These are phyloP conservation scores for Rhinoptilus africanus DNA, from an alignment of 2,113 vertebrate species.

Conservation along the genomic window DNA sequence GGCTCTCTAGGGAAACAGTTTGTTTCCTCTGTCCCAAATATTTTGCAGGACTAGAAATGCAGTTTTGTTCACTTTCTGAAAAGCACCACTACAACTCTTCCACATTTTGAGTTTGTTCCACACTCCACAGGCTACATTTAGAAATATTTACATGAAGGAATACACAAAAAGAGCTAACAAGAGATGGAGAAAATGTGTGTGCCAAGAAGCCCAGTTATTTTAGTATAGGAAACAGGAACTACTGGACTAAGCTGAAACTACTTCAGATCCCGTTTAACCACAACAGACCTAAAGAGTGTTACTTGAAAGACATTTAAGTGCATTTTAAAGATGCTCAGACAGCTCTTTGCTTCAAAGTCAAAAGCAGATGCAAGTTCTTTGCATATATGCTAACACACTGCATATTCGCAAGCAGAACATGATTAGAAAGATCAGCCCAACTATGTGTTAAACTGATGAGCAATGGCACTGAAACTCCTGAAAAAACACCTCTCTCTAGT, in stretches of 20 bases:
- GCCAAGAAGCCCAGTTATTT: conserved; percentile 18
- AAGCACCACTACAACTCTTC: neutral
- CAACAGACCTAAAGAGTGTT: neutral
- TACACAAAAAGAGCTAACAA: conserved; percentile 15
- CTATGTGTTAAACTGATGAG: neutral
- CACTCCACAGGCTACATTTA: rapidly evolving
- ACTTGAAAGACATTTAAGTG: neutral
- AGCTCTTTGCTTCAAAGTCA: neutral
- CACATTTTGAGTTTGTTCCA: neutral
- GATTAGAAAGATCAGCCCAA: neutral
- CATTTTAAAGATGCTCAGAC: neutral
- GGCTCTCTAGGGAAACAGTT: neutral
- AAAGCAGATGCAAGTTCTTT: neutral
- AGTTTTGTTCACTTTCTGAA: neutral
- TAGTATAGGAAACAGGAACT: conserved; percentile 17
- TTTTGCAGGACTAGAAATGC: neutral
- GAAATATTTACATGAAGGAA: conserved; percentile 51
- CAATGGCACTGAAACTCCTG: neutral
- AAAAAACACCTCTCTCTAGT: neutral
- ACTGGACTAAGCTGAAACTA: neutral
- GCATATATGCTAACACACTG: neutral
- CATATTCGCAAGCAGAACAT: neutral
- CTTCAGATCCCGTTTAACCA: neutral
- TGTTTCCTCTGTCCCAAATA: neutral
- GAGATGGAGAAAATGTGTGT: neutral